These are phyloP conservation scores for Mellivora capensis DNA, from an alignment of 2,113 vertebrate genomes.

Conservation along the genomic window DNA sequence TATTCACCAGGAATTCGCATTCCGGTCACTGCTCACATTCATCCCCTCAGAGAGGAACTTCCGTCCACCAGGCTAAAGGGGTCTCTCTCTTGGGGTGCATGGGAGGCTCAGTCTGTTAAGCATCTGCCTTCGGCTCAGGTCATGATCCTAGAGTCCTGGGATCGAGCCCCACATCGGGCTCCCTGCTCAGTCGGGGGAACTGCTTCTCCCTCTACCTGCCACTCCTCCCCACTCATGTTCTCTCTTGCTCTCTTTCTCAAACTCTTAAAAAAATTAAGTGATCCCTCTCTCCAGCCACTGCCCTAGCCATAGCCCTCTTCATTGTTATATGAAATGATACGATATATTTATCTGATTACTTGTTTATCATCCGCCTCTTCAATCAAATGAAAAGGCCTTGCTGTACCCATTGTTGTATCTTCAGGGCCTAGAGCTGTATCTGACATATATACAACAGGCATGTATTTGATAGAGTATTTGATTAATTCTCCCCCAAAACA, in stretches of 20 bases:
- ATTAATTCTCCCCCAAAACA: neutral
- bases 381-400: neutral
- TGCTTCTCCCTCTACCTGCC: neutral
- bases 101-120: neutral
- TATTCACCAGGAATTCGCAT: neutral
- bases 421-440: neutral
- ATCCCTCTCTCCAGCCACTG: neutral
- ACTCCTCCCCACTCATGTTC: neutral
- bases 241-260: neutral
- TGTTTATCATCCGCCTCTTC: neutral
- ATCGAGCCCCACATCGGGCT: neutral
- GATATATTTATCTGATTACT: neutral
- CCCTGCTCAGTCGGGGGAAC: neutral
- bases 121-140: neutral
- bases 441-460: neutral
- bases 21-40: neutral
- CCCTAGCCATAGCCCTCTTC: neutral
- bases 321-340: neutral
- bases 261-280: neutral
- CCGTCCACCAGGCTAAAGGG: neutral
- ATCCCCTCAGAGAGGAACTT: neutral
- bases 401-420: neutral
- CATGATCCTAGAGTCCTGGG: neutral
- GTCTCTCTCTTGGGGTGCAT: neutral
- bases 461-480: neutral